Conservation (phyloP, 1,140 invertebrate species). For the Manduca sexta region DNA sequence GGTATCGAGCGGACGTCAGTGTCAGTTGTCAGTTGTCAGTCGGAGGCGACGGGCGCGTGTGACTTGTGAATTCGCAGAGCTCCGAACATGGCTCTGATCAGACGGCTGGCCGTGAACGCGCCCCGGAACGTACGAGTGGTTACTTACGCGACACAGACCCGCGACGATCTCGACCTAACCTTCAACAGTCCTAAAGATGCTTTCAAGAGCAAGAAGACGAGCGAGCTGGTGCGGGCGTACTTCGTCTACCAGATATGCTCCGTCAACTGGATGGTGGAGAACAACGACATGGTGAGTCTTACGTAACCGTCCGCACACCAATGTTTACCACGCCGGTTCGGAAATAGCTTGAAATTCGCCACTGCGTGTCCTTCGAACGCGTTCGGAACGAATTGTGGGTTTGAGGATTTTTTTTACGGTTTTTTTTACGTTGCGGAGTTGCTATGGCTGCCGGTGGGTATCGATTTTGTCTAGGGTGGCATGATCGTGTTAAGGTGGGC, state of each 20-base stretch:
- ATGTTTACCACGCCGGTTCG: slow-evolving; percentile 26
- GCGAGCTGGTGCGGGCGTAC: slow-evolving; percentile 93
- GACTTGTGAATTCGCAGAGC: slow-evolving; percentile 44
- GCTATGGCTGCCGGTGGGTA: neutral
- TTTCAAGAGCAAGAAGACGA: slow-evolving; percentile 96
- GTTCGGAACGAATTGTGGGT: slow-evolving; percentile 1
- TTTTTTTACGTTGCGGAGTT: slow-evolving; percentile 2
- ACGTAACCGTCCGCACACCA: slow-evolving; percentile 34
- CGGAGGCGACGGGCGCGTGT: slow-evolving; percentile 42
- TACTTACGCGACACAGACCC: slow-evolving; percentile 44
- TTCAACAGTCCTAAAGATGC: slow-evolving; percentile 88
- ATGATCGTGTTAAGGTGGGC: neutral
- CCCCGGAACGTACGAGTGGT: slow-evolving; percentile 47
- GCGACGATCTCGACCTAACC: slow-evolving; percentile 89
- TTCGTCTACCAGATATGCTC: slow-evolving; percentile 96
- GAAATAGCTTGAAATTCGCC: slow-evolving; percentile 41
- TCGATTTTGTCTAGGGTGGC: neutral
- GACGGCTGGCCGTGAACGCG: slow-evolving; percentile 50
- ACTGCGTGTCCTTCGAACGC: slow-evolving; percentile 29
- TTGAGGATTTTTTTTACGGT: slow-evolving; percentile 2
- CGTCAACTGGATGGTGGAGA: slow-evolving; percentile 90
- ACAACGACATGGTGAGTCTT: slow-evolving; percentile 92
- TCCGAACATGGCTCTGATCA: slow-evolving; percentile 58
- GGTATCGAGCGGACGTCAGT: slow-evolving; percentile 57
- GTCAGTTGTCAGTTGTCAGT: slow-evolving; percentile 57